Evolutionary conservation across 2,113 vertebrate genomes (phyloP).

Genomic region (Amblyopsis rosae): DNA sequence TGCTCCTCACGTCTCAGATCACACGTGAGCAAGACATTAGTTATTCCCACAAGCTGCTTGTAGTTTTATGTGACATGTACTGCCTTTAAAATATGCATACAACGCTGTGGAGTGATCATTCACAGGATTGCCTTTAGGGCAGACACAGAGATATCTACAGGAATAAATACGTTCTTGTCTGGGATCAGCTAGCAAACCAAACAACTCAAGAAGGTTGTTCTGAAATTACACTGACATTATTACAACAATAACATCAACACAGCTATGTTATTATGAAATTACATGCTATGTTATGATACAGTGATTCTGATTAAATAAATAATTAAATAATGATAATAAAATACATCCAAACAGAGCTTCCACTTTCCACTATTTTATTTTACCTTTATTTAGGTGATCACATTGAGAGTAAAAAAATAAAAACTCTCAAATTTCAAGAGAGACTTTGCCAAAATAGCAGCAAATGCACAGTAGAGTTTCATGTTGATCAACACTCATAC

Average conservation of each 20-base stretch:
- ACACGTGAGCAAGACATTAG: conserved; percentile 11
- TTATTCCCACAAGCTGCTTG: conserved; percentile 22
- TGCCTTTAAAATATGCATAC: conserved; percentile 43
- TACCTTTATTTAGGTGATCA: no score
- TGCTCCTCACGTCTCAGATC: neutral
- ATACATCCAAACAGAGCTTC: neutral
- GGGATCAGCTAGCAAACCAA: conserved; percentile 13
- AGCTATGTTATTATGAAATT: no score
- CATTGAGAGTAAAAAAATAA: no score
- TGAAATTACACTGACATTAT: no score
- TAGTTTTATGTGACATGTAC: conserved; percentile 24
- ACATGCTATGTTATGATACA: no score
- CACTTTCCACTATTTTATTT: conserved; percentile 4
- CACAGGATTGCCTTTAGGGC: conserved; percentile 19
- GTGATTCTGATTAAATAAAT: no score
- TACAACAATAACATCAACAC: no score
- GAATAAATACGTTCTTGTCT: neutral
- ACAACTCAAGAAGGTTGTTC: neutral
- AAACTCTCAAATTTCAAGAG: no score
- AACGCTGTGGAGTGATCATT: conserved; percentile 40
- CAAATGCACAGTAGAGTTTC: no score
- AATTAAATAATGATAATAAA: no score
- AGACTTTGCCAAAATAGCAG: no score
- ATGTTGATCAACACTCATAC: no score
- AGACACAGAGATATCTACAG: neutral